Evolutionary conservation across 92 coral and sea anemone species (phyloP).

Genomic region (Zoanthus sansibaricus): DNA sequence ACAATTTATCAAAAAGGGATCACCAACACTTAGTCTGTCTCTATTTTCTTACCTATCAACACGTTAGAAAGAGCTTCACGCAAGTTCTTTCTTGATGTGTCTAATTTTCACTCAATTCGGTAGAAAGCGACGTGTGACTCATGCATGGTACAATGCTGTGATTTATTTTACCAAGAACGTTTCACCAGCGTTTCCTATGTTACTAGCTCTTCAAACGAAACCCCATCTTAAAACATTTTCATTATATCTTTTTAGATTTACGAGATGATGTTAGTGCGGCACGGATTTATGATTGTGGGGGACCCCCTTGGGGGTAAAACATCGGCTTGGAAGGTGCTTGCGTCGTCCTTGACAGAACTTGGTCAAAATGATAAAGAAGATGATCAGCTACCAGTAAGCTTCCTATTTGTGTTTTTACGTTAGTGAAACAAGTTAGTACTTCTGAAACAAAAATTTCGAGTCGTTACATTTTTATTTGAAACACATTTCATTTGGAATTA

Average conservation of each 20-base stretch:
- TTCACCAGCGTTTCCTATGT: too few relatives aligned
- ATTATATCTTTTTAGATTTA: slow-evolving; percentile 64
- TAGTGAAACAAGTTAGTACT: neutral
- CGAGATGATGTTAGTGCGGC: slow-evolving; percentile 99
- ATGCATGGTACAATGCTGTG: too few relatives aligned
- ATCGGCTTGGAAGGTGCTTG: slow-evolving; percentile 97
- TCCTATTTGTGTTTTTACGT: neutral
- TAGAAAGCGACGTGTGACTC: too few relatives aligned
- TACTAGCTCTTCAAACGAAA: too few relatives aligned
- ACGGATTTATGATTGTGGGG: slow-evolving; percentile 99
- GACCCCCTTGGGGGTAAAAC: slow-evolving; percentile 99
- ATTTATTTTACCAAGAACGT: too few relatives aligned
- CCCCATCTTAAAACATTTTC: neutral
- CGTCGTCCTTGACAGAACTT: slow-evolving; percentile 85
- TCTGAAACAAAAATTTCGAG: neutral
- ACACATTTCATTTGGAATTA: neutral
- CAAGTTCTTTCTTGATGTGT: too few relatives aligned
- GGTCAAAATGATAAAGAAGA: slow-evolving; percentile 76
- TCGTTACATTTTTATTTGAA: too few relatives aligned
- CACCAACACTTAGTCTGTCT: too few relatives aligned
- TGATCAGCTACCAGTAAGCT: slow-evolving; percentile 80
- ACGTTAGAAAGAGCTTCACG: too few relatives aligned
- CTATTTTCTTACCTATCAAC: too few relatives aligned
- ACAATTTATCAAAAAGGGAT: too few relatives aligned
- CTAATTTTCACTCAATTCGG: too few relatives aligned